Evolutionary conservation across 2,888 invertebrate genomes (phyloP).

Genomic region (Andrena bucephala): DNA sequence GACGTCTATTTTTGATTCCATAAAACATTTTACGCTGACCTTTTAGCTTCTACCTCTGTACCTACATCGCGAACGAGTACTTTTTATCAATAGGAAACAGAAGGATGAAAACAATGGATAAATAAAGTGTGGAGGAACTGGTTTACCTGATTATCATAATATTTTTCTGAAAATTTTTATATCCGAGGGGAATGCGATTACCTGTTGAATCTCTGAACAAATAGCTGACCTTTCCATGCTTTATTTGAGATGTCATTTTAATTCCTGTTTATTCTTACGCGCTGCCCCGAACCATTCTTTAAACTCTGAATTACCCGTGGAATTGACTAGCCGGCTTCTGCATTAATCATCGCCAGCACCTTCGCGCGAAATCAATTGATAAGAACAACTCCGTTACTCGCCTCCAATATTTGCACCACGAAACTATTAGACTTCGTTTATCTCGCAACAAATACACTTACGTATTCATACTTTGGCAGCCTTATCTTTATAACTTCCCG

Average conservation of each 20-base stretch:
- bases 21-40: not conserved
- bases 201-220: not conserved
- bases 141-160: constrained; percentile 15
- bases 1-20: not conserved
- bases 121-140: not conserved
- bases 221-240: not conserved
- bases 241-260: not conserved
- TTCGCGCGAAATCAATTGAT: too few species aligned
- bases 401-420: too few species aligned
- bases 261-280: not conserved
- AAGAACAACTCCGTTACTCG: too few species aligned
- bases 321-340: not conserved
- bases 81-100: not conserved
- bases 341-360: too few species aligned
- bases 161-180: constrained; percentile 5
- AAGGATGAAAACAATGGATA: not conserved
- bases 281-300: not conserved
- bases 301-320: not conserved
- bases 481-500: constrained; percentile 10
- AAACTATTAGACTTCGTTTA: too few species aligned
- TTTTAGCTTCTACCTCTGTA: not conserved
- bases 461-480: not conserved
- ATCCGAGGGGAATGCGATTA: not conserved
- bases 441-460: not conserved
- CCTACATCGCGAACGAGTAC: not conserved